Evolutionary conservation across 1,140 invertebrate genomes (phyloP), one percentile per base, ranked within the genome.

Genomic region (Drosophila busckii): DNA sequence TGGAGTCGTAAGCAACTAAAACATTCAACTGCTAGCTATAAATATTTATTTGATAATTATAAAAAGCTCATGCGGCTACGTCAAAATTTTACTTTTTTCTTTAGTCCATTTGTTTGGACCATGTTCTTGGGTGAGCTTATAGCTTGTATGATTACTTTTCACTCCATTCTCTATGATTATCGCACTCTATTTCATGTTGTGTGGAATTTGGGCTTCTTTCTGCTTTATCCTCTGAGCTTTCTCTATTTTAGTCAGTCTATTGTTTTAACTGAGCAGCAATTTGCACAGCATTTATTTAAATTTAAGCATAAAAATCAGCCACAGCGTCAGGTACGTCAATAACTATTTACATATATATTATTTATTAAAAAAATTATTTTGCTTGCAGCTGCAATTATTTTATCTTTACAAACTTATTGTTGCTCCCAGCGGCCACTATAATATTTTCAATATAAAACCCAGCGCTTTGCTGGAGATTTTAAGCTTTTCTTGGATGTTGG

Each of bases 91-190:
- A 1, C 26, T 76, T 2, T 4, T n/a, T 76, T 1, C 1, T 59
- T 0, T 49, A 70, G 7, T 54, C 70, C n/a, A n/a, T 53, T 75
- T 34, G 54, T 65, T 3, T 55, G 54, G 41, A 19, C 17, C 2
- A 4, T 75, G 0, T 4, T 48, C 12, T 29, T 22, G 9, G n/a
- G n/a, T n/a, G 12, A 40, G 12, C 26, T 69, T 0, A 16, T 13
- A 0, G 0, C 10, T 4, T 40, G 34, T 4, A 22, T 64, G 10
- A 2, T 23, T 3, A 2, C 4, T 7, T 52, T 76, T 2, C 70
- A 76, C 26, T 2, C 76, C 0, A 1, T 8, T 0, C 8, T 76
- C 0, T 70, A 40, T 4, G 54, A 75, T 23, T 1, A 16, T n/a
- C n/a, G n/a, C n/a, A n/a, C n/a, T n/a, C n/a, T n/a, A n/a, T n/a